A percentile compares a stretch with the other conserved stretches of the same genome.
phyloP scores from a whole-genome alignment of 2,888 invertebrate genomes.

The Tetranychus piercei region DNA sequence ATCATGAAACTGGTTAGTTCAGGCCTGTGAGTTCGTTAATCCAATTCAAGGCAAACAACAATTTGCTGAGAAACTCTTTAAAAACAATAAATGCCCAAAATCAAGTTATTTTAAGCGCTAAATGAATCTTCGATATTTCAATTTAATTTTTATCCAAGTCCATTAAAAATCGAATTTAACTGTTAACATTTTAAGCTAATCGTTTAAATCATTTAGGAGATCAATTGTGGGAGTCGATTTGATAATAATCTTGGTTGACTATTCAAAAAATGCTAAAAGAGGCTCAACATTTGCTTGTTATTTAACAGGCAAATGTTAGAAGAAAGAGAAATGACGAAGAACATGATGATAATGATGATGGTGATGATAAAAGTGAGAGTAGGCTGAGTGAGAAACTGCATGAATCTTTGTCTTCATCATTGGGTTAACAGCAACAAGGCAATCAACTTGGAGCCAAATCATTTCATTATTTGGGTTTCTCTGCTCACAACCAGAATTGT shows the following conservation, averaged over 20 bases:
- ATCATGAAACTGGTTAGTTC: not conserved
- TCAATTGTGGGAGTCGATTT: too few relatives aligned
- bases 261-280: not conserved
- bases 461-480: not conserved
- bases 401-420: not conserved
- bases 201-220: too few relatives aligned
- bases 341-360: not conserved
- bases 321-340: not conserved
- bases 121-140: too few relatives aligned
- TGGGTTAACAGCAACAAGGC: not conserved
- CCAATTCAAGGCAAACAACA: not conserved
- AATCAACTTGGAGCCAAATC: not conserved
- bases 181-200: too few relatives aligned
- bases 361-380: not conserved
- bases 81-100: not conserved
- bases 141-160: too few relatives aligned
- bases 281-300: not conserved
- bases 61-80: not conserved
- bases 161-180: too few relatives aligned
- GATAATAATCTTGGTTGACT: too few relatives aligned
- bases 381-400: not conserved
- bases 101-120: not conserved
- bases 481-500: not conserved
- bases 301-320: not conserved
- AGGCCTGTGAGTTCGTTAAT: not conserved